Evolutionary conservation across 1,140 invertebrate genomes (phyloP), one percentile per base, ranked within the genome.

Genomic region (Campoletis sonorensis): DNA sequence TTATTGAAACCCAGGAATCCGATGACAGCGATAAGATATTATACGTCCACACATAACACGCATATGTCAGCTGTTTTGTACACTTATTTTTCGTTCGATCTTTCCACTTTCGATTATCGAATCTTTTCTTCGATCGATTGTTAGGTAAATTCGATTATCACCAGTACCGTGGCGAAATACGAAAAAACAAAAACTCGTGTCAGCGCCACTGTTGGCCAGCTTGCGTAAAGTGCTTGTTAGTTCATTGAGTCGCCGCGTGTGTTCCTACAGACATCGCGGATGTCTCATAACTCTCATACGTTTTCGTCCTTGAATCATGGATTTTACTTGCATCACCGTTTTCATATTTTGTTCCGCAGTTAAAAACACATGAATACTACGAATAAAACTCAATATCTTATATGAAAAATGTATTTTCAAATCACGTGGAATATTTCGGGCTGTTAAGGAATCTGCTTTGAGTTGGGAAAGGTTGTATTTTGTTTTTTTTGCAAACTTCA

Each of bases 21-120:
- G 23, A 73, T 51, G 37, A 73, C 71, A 73, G 40, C 82, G 61
- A 67, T n/a, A 18, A 58, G 21, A 23, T 21, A 58, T 58, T 58
- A 23, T 58, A 45, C 54, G 54, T n/a, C 18, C 54, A 10, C 54
- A 23, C 54, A 58, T 23, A 67, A 27, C 26, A 67, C 61, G 13
- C 23, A 23, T 23, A 67, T 23, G 61, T 67, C 61, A 67, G 61
- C 61, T 67, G 61, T 67, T 67, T n/a, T 33, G 15, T 23, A 16
- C 21, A 37, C 10, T 15, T 0, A 54, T 58, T 23, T n/a, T 58
- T 4, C 30, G 30, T 33, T 33, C 30, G 30, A 33, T 33, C 30
- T 7, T 33, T n/a, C 1, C 18, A 16, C 49, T 13, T 10, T 54
- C 49, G 49, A 54, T 54, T 54, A 54, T 54, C 49, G 49, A 54